phyloP scores from a whole-genome alignment of 30 jellyfish, hydroid and myxozoan species.

The Cassiopea xamachana region DNA sequence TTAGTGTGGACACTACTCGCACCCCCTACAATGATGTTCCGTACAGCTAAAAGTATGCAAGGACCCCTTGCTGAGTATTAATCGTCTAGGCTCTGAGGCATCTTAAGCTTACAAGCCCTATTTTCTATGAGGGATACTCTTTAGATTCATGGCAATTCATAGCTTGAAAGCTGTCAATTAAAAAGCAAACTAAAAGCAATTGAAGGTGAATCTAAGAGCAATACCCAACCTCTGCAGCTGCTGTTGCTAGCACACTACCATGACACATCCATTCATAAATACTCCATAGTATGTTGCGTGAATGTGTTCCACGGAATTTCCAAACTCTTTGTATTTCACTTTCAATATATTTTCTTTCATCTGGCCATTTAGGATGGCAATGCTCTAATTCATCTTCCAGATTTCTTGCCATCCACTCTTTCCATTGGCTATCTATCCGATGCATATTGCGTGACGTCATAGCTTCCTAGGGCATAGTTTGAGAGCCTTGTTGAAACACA shows the following conservation, averaged over 20 bases:
- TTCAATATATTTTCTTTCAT: conserved; percentile 78
- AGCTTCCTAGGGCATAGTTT: conserved; percentile 56
- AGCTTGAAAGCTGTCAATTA: no score
- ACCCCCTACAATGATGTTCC: no score
- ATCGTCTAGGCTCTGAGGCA: no score
- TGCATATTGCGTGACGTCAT: conserved; percentile 60
- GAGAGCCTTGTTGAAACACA: neutral
- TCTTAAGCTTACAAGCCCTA: no score
- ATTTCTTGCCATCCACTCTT: conserved; percentile 78
- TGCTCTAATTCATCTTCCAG: conserved; percentile 79
- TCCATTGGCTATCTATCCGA: conserved; percentile 43
- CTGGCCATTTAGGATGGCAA: conserved; percentile 95
- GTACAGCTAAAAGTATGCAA: no score
- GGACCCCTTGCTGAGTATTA: no score
- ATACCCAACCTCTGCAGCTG: conserved; percentile 29
- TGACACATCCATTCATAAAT: conserved; percentile 48
- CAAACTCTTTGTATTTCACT: conserved; percentile 70
- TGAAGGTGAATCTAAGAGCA: neutral
- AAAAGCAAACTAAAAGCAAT: neutral
- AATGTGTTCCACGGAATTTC: conserved; percentile 52
- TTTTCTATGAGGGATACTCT: no score
- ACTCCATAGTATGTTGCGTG: conserved; percentile 49
- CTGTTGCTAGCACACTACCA: conserved; percentile 39
- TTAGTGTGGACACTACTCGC: no score
- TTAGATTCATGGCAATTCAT: no score